These are phyloP conservation scores for Leptinotarsa peninsularis DNA, from an alignment of 2,888 invertebrate genomes.

Conservation along the genomic window DNA sequence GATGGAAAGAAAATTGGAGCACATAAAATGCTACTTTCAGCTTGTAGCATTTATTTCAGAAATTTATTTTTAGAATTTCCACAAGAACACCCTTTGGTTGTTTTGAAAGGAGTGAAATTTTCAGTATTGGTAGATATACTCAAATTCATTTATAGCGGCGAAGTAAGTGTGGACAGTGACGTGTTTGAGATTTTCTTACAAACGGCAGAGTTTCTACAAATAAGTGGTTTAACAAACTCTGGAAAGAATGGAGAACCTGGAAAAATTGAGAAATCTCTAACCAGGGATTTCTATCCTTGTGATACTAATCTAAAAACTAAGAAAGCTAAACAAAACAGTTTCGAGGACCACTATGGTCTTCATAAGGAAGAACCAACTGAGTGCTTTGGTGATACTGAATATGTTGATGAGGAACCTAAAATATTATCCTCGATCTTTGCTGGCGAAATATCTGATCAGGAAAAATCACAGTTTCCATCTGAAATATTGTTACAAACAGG, in stretches of 20 bases:
- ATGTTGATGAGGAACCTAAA: slow-evolving; percentile 30
- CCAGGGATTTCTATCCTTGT: background rate
- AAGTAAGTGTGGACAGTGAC: slow-evolving; percentile 76
- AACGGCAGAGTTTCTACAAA: slow-evolving; percentile 74
- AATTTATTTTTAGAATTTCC: slow-evolving; percentile 72
- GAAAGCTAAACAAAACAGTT: slow-evolving; percentile 21
- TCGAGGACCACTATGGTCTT: background rate
- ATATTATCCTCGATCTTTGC: slow-evolving; percentile 34
- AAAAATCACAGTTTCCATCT: slow-evolving; percentile 32
- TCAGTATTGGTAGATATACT: slow-evolving; percentile 74
- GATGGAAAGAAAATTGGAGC: slow-evolving; percentile 87
- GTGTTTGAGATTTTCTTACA: slow-evolving; percentile 74
- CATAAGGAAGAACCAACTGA: slow-evolving; percentile 19
- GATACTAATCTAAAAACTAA: slow-evolving; percentile 22
- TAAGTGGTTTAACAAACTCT: slow-evolving; percentile 71
- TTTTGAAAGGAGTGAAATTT: slow-evolving; percentile 75
- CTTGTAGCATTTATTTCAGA: slow-evolving; percentile 84
- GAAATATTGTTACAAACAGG: slow-evolving; percentile 33
- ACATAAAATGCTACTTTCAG: slow-evolving; percentile 86
- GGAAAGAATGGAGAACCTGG: slow-evolving; percentile 20
- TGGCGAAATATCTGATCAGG: slow-evolving; percentile 37
- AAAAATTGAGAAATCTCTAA: slow-evolving; percentile 13
- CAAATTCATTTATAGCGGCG: slow-evolving; percentile 78
- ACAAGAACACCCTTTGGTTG: slow-evolving; percentile 77
- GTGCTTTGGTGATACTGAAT: slow-evolving; percentile 29